Evolutionary conservation across 2,888 invertebrate species (phyloP).

Genomic region (Anticlea derivata): DNA sequence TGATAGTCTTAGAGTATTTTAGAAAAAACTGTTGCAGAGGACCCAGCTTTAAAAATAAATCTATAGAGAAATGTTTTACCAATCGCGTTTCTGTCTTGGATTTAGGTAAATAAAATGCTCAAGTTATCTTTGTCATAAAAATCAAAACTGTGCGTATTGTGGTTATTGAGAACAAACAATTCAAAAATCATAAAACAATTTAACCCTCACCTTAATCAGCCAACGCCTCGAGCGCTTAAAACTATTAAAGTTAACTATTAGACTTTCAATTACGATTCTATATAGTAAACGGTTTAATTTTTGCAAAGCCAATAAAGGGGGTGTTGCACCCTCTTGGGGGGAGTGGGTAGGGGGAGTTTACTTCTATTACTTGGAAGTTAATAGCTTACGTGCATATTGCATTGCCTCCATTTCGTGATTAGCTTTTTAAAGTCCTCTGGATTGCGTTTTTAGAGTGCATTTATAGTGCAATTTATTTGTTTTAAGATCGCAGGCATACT

Average conservation of each 20-base stretch:
- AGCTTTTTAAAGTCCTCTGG: conserved; percentile 42
- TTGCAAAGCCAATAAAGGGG: conserved; percentile 29
- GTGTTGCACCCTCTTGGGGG: neutral
- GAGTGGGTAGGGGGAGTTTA: neutral
- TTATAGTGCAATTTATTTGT: conserved; percentile 7
- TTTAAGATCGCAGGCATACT: neutral
- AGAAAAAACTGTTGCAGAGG: no score
- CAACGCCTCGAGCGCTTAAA: neutral
- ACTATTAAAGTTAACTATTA: neutral
- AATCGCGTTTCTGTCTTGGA: no score
- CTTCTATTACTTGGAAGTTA: conserved; percentile 41
- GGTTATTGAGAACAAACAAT: no score
- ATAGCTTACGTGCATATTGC: conserved; percentile 58
- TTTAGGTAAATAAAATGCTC: no score
- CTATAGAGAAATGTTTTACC: no score
- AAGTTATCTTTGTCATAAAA: no score
- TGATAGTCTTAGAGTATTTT: no score
- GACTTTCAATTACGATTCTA: conserved; percentile 18
- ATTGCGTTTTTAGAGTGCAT: conserved; percentile 25
- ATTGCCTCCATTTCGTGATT: conserved; percentile 54
- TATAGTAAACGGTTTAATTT: conserved; percentile 30
- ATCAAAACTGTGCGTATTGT: no score
- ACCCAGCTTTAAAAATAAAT: no score
- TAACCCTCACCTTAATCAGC: no score
- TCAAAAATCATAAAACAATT: no score